These are phyloP conservation scores for Odontamblyopus lacepedii DNA, from an alignment of 2,797 vertebrate species.

Conservation along the genomic window DNA sequence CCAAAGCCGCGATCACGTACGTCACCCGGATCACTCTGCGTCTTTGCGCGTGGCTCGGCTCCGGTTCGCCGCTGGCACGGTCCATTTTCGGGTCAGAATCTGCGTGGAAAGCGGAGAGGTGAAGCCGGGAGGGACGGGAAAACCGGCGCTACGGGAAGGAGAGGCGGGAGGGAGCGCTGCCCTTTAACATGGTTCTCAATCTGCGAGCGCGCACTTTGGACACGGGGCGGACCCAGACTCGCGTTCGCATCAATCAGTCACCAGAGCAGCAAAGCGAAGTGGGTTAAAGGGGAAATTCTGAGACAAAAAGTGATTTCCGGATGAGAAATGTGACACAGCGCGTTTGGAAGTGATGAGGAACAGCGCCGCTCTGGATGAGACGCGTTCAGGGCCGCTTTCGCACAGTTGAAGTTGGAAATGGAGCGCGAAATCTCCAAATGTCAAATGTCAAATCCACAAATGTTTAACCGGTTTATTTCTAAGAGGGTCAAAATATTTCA, in stretches of 20 bases:
- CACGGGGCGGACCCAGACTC: background rate
- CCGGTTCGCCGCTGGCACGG: background rate
- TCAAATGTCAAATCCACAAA: too few species aligned
- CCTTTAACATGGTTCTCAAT: background rate
- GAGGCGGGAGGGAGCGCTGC: background rate
- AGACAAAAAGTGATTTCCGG: too few species aligned
- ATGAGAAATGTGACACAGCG: background rate
- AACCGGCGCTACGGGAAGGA: background rate
- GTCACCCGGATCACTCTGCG: conserved; percentile 54
- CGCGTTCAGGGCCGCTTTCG: background rate
- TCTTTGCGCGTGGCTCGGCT: background rate
- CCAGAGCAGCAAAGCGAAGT: background rate
- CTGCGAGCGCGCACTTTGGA: background rate
- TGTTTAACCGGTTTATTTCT: too few species aligned
- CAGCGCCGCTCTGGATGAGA: background rate
- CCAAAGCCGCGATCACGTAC: conserved; percentile 72
- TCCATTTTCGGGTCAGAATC: background rate
- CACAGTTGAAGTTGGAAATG: too few species aligned
- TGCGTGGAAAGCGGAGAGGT: background rate
- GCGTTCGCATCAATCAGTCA: background rate
- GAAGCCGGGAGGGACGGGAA: background rate
- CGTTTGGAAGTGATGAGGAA: background rate
- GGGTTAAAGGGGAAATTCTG: background rate
- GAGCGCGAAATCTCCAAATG: too few species aligned
- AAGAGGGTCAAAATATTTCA: too few species aligned